These are phyloP conservation scores for Leptinotarsa peninsularis DNA, from an alignment of 2,888 invertebrate genomes.

Conservation along the genomic window DNA sequence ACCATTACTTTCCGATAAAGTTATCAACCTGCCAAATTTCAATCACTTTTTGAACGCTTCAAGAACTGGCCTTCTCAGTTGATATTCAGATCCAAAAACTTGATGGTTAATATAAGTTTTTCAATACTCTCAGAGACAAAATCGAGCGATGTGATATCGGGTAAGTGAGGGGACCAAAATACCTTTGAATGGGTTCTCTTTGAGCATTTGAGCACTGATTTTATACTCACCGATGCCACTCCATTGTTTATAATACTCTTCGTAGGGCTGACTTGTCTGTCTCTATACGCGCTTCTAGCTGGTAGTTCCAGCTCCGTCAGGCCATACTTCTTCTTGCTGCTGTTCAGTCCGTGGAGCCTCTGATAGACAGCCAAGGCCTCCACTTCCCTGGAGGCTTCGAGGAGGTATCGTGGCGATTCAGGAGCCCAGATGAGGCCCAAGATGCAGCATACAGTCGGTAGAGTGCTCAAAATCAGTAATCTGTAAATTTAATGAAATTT, in stretches of 20 bases:
- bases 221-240: slow-evolving; percentile 57
- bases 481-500: slow-evolving; percentile 19
- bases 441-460: slow-evolving; percentile 78
- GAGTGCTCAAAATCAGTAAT: slow-evolving; percentile 75
- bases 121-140: too few relatives aligned
- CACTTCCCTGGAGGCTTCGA: slow-evolving; percentile 81
- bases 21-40: too few relatives aligned
- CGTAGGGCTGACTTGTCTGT: slow-evolving; percentile 57
- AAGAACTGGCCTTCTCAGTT: too few relatives aligned
- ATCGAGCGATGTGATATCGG: too few relatives aligned
- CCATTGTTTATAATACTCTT: slow-evolving; percentile 60
- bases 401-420: slow-evolving; percentile 79
- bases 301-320: slow-evolving; percentile 79
- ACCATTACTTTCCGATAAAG: too few relatives aligned
- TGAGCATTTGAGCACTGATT: too few relatives aligned
- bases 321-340: slow-evolving; percentile 68
- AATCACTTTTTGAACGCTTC: too few relatives aligned
- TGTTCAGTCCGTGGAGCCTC: slow-evolving; percentile 65
- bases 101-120: too few relatives aligned
- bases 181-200: too few relatives aligned
- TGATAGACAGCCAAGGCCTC: slow-evolving; percentile 84
- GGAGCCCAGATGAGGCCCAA: slow-evolving; percentile 79
- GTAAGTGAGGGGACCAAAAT: too few relatives aligned
- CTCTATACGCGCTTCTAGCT: slow-evolving; percentile 69
- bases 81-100: too few relatives aligned